These are phyloP conservation scores for Drosophila sulfurigaster DNA, from an alignment of 1,140 invertebrate genomes.

Conservation along the genomic window DNA sequence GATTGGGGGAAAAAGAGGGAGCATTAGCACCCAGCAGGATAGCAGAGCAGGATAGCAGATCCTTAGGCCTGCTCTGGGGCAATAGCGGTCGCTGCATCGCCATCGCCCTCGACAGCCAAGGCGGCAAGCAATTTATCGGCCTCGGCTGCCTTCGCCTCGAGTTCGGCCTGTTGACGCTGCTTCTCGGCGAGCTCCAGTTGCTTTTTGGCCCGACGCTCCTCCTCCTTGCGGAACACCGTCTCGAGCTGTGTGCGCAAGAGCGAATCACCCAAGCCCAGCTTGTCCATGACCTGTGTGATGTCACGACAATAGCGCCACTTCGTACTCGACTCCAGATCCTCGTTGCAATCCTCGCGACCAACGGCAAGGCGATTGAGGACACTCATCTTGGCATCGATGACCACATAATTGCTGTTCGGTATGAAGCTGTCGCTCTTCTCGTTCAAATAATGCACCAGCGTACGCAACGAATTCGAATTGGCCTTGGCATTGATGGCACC, in stretches of 20 bases:
- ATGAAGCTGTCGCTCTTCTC: slow-evolving; percentile 79
- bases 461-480: slow-evolving; percentile 77
- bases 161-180: slow-evolving; percentile 55
- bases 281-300: slow-evolving; percentile 83
- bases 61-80: slow-evolving; percentile 52
- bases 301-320: slow-evolving; percentile 80
- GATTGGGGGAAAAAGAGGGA: not conserved
- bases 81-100: slow-evolving; percentile 8
- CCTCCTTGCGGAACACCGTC: slow-evolving; percentile 51
- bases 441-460: slow-evolving; percentile 74
- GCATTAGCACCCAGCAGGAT: not conserved
- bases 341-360: slow-evolving; percentile 72
- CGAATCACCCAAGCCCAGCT: slow-evolving; percentile 81
- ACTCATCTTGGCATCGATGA: slow-evolving; percentile 79
- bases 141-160: slow-evolving; percentile 66
- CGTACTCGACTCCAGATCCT: slow-evolving; percentile 67
- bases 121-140: slow-evolving; percentile 63
- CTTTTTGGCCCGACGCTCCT: slow-evolving; percentile 68
- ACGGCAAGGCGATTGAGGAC: slow-evolving; percentile 62
- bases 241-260: slow-evolving; percentile 76
- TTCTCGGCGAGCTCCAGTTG: slow-evolving; percentile 61
- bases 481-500: slow-evolving; percentile 79
- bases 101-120: slow-evolving; percentile 33
- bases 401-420: slow-evolving; percentile 73
- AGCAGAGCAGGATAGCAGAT: not conserved